phyloP scores from a whole-genome alignment of 2,797 vertebrate species.

The Tangara arthus region DNA sequence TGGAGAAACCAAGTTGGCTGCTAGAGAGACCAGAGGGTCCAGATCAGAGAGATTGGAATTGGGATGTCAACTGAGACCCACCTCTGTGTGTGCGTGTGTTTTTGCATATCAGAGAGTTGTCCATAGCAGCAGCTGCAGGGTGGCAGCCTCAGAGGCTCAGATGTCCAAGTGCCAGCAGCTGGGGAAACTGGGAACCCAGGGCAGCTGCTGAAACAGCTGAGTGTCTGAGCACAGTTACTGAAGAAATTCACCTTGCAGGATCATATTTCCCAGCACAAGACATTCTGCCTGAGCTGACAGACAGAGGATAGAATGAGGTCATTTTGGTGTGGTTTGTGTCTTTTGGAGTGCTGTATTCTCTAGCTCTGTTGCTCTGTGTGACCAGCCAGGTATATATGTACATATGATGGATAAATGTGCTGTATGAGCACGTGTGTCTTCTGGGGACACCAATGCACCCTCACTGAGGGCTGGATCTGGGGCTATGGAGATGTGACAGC shows the following conservation, averaged over 20 bases:
- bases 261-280: background rate
- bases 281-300: background rate
- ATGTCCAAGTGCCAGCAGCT: background rate
- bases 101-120: rapidly evolving
- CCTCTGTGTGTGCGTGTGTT: too few species aligned
- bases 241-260: background rate
- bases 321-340: rapidly evolving
- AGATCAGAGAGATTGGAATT: background rate
- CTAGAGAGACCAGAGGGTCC: background rate
- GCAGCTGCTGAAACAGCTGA: background rate
- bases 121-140: background rate
- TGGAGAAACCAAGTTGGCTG: background rate
- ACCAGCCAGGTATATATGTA: background rate
- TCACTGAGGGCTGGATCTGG: background rate
- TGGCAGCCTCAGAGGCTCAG: rapidly evolving
- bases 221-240: background rate
- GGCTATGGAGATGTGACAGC: background rate
- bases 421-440: background rate
- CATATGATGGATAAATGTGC: background rate
- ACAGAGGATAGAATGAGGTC: too few species aligned
- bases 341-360: background rate
- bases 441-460: background rate
- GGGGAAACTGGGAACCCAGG: background rate
- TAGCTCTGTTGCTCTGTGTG: background rate
- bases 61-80: background rate